phyloP scores from a whole-genome alignment of 92 coral and sea anemone species.

The Porites lobata region DNA sequence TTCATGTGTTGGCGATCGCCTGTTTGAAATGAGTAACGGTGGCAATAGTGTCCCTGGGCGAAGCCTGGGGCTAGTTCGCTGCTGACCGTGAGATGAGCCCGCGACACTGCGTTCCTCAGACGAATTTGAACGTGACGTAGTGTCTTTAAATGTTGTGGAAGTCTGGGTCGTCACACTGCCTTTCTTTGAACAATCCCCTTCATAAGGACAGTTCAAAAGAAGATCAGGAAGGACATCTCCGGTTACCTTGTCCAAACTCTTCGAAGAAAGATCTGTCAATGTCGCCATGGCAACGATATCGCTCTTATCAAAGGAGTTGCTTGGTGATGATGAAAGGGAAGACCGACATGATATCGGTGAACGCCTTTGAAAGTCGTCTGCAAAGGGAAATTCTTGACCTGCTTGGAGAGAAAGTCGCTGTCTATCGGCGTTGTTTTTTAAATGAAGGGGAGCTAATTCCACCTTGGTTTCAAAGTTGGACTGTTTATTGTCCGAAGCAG shows the following conservation, averaged over 20 bases:
- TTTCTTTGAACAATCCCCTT: background rate
- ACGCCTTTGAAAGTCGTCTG: background rate
- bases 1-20: slow-evolving; percentile 54
- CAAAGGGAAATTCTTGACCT: slow-evolving; percentile 4
- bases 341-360: background rate
- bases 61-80: slow-evolving; percentile 62
- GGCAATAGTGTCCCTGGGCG: slow-evolving; percentile 74
- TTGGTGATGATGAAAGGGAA: slow-evolving; percentile 18
- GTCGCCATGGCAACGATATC: slow-evolving; percentile 58
- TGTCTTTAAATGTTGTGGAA: slow-evolving; percentile 4
- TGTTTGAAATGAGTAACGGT: slow-evolving; percentile 65
- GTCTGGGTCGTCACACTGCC: background rate
- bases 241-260: slow-evolving; percentile 23
- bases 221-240: slow-evolving; percentile 76
- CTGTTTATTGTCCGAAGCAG: slow-evolving; percentile 4
- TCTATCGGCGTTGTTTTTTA: slow-evolving; percentile 12
- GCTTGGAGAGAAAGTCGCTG: slow-evolving; percentile 2
- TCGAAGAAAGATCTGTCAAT: slow-evolving; percentile 5
- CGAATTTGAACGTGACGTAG: background rate
- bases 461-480: slow-evolving; percentile 13
- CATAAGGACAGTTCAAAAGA: slow-evolving; percentile 55
- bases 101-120: slow-evolving; percentile 25
- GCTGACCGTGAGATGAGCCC: slow-evolving; percentile 51
- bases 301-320: slow-evolving; percentile 34
- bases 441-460: background rate